A percentile compares a stretch with the other conserved stretches of the same genome.
These are phyloP conservation scores for Helicoverpa zea DNA, from an alignment of 1,140 invertebrate species.

Conservation along the genomic window DNA sequence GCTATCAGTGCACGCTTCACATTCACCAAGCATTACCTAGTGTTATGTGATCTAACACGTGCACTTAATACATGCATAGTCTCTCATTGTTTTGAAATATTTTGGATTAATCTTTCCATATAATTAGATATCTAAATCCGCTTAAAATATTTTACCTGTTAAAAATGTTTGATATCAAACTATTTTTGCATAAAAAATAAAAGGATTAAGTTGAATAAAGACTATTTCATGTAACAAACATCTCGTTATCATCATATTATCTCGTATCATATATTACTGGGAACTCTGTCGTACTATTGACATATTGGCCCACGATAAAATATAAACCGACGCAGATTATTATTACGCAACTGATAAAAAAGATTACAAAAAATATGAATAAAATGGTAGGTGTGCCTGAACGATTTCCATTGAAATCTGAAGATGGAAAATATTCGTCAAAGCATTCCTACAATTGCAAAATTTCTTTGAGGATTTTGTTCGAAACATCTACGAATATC, in stretches of 20 bases:
- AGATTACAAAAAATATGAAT: neutral
- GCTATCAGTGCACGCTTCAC: neutral
- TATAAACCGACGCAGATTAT: neutral
- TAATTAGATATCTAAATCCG: constrained; percentile 10
- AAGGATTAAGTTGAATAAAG: neutral
- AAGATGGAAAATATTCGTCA: constrained; percentile 1
- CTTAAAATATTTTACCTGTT: neutral
- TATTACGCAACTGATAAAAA: neutral
- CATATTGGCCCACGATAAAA: constrained; percentile 16
- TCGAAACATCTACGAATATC: neutral
- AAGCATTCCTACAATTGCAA: constrained; percentile 2
- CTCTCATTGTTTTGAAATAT: neutral
- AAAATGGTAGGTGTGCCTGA: neutral
- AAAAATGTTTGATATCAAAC: too few species aligned
- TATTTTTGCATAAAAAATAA: neutral
- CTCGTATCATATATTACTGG: neutral
- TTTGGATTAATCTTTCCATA: neutral
- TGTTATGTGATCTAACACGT: neutral
- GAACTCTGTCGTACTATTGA: constrained; percentile 21
- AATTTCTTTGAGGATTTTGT: constrained; percentile 14
- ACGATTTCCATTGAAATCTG: neutral
- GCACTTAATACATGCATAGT: too few species aligned
- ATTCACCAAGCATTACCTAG: neutral
- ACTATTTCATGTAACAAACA: constrained; percentile 17
- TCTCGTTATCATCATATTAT: constrained; percentile 1